Base-by-base conservation (phyloP, 2,797 vertebrate genomes). In the Avahi laniger region DNA sequence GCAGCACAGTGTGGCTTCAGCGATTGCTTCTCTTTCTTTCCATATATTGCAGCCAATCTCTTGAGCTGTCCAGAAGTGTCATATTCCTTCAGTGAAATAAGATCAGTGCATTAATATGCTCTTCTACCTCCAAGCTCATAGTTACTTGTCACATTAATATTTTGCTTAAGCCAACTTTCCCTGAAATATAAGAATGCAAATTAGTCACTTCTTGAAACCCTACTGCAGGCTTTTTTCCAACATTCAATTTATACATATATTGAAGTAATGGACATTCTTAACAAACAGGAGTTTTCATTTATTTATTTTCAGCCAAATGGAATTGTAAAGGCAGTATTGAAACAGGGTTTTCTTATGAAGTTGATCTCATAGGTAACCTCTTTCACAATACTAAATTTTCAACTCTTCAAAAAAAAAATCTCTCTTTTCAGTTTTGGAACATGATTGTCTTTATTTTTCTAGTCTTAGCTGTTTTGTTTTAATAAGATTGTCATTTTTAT, bases 131-230 rank as follows among this genome's bases (percentile, higher is more conserved):
- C 28, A 96, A 81, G 89, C 67, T 94, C 95, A 65, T 57, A 85
- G 88, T 94, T 90, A 38, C 97, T 96, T 97, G 87, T 97, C 95
- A 65, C 67, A 89, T 97, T 96, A 96, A 78, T 96, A 93, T 98
- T 98, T 97, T 98, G 92, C 89, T 96, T 69, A 94, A 93, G 57
- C 76, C 93, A 67, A 80, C 76, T 93, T 82, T 94, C 79, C 91
- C 95, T 72, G 91, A 95, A 95, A 95, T 96, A 89, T 52, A 90
- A 93, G 89, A 88, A 86, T 91, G 59, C 69, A 96, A 97, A 96
- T 94, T 61, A 72, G 52, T 89, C 12, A 18, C 3, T 70, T 89
- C 72, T 81, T 87, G 59, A 92, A 43, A 65, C 96, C 17, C 5
- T 33, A 54, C 30, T 82, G 33, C 61, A 96, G 57, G 54, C 43